These are phyloP conservation scores for Typhlomys cinereus DNA, from an alignment of 2,113 vertebrate genomes.

Conservation along the genomic window DNA sequence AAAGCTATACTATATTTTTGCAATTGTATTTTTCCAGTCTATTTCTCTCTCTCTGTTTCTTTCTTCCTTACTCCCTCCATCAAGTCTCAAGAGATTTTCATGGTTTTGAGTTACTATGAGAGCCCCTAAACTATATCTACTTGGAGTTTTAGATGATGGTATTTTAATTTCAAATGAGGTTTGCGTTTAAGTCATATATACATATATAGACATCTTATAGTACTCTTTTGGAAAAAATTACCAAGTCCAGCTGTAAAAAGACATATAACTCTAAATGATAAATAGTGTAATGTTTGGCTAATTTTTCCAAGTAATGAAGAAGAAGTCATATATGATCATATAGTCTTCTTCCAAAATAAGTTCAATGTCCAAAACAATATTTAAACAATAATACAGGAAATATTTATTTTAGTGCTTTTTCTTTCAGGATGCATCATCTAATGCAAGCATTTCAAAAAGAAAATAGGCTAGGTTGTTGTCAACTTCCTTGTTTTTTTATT, in stretches of 20 bases:
- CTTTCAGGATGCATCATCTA: background rate
- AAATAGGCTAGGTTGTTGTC: background rate
- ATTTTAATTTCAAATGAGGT: slow-evolving; percentile 52
- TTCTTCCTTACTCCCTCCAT: no score
- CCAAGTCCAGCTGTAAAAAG: background rate
- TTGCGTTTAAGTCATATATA: slow-evolving; percentile 46
- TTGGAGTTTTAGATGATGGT: slow-evolving; percentile 22
- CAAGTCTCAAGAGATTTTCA: slow-evolving; percentile 41
- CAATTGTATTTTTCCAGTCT: slow-evolving; percentile 44
- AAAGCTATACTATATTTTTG: slow-evolving; percentile 26
- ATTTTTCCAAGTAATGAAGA: slow-evolving; percentile 41
- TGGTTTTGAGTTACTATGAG: slow-evolving; percentile 46
- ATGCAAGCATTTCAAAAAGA: background rate
- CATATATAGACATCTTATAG: background rate
- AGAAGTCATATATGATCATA: slow-evolving; percentile 9
- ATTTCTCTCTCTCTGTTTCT: slow-evolving; percentile 17
- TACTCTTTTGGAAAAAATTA: background rate
- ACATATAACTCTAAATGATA: slow-evolving; percentile 38
- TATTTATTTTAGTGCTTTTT: slow-evolving; percentile 1
- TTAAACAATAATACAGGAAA: background rate
- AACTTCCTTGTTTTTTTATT: background rate
- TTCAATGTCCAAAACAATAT: background rate
- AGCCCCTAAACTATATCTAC: slow-evolving; percentile 25
- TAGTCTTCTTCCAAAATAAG: slow-evolving; percentile 26
- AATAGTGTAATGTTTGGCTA: slow-evolving; percentile 5